Percentiles rank a stretch among this genome's conserved stretches.
Conservation (phyloP, 2,888 invertebrate species). For the Phorcus lineatus region DNA sequence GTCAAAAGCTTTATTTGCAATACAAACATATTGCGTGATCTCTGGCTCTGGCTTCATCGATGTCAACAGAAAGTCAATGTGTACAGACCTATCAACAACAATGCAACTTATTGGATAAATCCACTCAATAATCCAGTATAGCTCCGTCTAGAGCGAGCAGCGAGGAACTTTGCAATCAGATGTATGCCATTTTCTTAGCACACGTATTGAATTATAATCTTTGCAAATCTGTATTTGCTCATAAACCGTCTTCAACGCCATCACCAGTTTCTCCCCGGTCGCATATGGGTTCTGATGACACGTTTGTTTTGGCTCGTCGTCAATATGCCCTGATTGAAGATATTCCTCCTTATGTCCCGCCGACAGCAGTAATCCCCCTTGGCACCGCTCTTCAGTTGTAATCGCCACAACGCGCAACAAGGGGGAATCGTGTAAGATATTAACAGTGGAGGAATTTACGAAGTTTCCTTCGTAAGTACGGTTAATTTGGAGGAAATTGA, state of each 20-base stretch:
- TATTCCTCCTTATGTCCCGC: not conserved
- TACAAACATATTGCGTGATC: no score
- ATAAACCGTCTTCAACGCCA: constrained; percentile 1
- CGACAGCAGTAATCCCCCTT: constrained; percentile 21
- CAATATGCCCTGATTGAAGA: constrained; percentile 17
- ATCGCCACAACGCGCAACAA: constrained; percentile 12
- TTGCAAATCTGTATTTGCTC: constrained; percentile 16
- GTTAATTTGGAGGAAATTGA: constrained; percentile 19
- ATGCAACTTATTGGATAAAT: no score
- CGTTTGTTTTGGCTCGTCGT: constrained; percentile 13
- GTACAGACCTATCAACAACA: no score
- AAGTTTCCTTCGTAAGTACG: constrained; percentile 20
- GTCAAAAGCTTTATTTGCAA: no score
- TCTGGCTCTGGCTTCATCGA: no score
- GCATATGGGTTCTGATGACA: not conserved
- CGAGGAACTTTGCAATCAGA: not conserved
- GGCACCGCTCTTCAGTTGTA: constrained; percentile 6
- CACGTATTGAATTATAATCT: constrained; percentile 19
- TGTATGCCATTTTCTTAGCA: not conserved
- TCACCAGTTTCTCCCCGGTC: not conserved
- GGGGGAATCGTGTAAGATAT: constrained; percentile 16
- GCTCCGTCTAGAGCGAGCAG: no score
- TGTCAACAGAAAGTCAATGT: no score
- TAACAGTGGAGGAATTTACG: constrained; percentile 14
- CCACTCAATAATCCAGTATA: no score